Evolutionary conservation across 2,888 invertebrate species (phyloP).

Genomic region (Fragum fragum): DNA sequence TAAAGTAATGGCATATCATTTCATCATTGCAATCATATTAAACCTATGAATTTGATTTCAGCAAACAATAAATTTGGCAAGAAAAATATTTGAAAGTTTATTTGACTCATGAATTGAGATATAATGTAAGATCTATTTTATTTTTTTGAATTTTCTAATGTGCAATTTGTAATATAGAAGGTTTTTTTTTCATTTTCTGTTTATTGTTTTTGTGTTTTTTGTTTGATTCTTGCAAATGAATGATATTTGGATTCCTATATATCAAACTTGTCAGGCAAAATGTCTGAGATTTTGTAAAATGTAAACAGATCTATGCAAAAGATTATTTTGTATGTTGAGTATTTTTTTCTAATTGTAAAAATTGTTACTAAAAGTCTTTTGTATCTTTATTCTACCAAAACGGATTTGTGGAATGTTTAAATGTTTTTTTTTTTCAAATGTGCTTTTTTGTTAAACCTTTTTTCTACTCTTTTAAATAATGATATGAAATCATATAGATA

Average conservation of each 20-base stretch:
- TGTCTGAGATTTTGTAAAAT: slow-evolving; percentile 4
- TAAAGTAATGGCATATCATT: no score
- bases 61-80: no score
- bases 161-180: no score
- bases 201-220: not conserved
- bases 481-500: no score
- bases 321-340: not conserved
- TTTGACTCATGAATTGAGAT: no score
- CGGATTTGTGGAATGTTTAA: not conserved
- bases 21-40: no score
- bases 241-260: not conserved
- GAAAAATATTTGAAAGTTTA: no score
- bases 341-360: slow-evolving; percentile 1
- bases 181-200: no score
- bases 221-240: not conserved
- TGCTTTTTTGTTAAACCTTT: not conserved
- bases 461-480: not conserved
- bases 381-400: not conserved
- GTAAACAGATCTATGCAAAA: slow-evolving; percentile 14
- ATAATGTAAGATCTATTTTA: no score
- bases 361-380: not conserved
- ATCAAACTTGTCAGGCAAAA: not conserved
- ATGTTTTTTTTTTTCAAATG: no score
- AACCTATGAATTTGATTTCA: no score
- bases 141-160: no score